phyloP scores from a whole-genome alignment of 1,140 invertebrate genomes.

The Carcinoscorpius rotundicauda region DNA sequence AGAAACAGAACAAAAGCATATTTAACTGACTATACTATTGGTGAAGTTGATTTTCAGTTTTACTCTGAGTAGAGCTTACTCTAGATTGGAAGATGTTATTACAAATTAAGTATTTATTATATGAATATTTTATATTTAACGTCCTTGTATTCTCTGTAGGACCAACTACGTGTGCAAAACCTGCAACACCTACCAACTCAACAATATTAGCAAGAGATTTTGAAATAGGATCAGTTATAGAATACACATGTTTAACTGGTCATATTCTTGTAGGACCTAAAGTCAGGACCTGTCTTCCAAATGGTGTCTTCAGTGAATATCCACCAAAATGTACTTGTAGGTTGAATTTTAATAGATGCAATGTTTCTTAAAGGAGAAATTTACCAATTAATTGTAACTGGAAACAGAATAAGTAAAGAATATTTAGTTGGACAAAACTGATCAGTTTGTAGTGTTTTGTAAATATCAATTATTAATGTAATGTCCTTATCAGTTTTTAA shows the following conservation, averaged over 20 bases:
- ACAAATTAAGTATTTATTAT: not conserved
- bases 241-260: slow-evolving; percentile 73
- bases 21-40: no score
- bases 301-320: slow-evolving; percentile 87
- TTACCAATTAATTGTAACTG: no score
- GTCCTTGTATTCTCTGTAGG: slow-evolving; percentile 32
- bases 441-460: not conserved
- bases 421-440: not conserved
- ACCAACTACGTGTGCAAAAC: slow-evolving; percentile 74
- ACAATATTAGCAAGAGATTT: slow-evolving; percentile 59
- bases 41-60: no score
- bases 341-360: slow-evolving; percentile 23
- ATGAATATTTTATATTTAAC: no score
- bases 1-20: no score
- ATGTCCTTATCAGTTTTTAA: no score
- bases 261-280: slow-evolving; percentile 74
- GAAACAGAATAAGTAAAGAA: no score
- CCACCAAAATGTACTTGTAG: slow-evolving; percentile 86
- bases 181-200: slow-evolving; percentile 84
- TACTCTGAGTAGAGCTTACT: no score
- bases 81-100: no score
- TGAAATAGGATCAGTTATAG: slow-evolving; percentile 70
- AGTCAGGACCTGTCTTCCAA: slow-evolving; percentile 68
- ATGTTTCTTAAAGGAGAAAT: not conserved
- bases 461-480: no score